phyloP scores from a whole-genome alignment of 2,113 vertebrate species.

The Cavia aperea region DNA sequence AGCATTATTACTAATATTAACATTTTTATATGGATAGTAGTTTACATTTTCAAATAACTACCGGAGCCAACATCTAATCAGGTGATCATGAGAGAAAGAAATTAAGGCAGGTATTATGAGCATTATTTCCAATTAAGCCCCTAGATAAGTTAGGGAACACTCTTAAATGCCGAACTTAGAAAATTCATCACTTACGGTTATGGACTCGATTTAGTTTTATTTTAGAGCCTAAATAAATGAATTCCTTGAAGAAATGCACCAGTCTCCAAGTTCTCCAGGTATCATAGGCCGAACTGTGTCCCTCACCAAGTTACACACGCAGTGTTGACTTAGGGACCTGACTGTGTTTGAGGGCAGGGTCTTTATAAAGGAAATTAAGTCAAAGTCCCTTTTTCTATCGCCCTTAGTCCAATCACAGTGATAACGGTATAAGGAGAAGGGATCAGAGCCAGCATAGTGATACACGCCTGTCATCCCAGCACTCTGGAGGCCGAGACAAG shows the following conservation, averaged over 20 bases:
- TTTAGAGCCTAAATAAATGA: neutral
- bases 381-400: neutral
- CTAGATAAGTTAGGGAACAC: neutral
- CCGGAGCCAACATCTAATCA: neutral
- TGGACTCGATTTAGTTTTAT: neutral
- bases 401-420: neutral
- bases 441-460: too few species aligned
- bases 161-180: neutral
- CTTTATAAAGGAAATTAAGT: neutral
- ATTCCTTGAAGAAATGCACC: neutral
- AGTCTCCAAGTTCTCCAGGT: neutral
- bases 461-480: too few species aligned
- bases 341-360: neutral
- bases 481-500: too few species aligned
- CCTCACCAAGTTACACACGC: neutral
- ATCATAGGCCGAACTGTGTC: neutral
- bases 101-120: neutral
- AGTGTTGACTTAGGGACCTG: neutral
- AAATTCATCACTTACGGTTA: neutral
- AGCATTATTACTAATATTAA: neutral
- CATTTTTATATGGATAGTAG: neutral
- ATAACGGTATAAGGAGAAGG: neutral
- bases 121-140: neutral
- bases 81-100: neutral
- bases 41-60: neutral